Evolutionary conservation across 2,113 vertebrate genomes (phyloP).

Genomic region (Bolborhynchus lineola): DNA sequence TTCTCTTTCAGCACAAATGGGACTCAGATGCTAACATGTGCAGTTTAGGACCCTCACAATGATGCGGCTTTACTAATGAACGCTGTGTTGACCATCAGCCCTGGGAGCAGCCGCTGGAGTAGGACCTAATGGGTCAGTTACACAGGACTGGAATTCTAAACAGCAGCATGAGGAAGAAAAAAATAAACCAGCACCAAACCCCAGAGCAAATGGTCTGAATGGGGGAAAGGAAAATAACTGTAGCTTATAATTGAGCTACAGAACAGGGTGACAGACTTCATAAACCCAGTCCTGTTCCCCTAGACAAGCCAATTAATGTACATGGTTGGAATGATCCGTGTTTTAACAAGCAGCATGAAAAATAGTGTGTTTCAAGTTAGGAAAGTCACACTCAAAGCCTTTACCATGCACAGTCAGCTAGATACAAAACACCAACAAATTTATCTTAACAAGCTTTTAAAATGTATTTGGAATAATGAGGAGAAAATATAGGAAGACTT

Average conservation of each 20-base stretch:
- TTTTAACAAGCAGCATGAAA: constrained; percentile 49
- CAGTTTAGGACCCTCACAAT: neutral
- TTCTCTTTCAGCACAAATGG: neutral
- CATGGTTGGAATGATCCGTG: constrained; percentile 36
- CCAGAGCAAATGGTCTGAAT: neutral
- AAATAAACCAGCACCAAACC: neutral
- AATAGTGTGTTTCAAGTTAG: constrained; percentile 25
- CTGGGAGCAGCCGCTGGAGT: neutral
- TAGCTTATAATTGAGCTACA: constrained; percentile 53
- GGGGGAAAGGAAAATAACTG: neutral
- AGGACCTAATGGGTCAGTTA: neutral
- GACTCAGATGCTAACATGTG: neutral
- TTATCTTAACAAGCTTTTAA: constrained; percentile 52
- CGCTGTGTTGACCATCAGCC: fast-evolving
- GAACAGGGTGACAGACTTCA: constrained; percentile 34
- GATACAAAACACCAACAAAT: constrained; percentile 4
- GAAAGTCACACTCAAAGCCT: neutral
- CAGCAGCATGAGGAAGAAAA: neutral
- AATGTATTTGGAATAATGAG: constrained; percentile 29
- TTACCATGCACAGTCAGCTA: constrained; percentile 50
- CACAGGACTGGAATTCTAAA: neutral
- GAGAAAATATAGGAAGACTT: constrained; percentile 21
- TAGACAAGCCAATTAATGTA: constrained; percentile 60
- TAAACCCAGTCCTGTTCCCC: constrained; percentile 24
- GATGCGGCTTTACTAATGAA: neutral